Base-by-base conservation (phyloP, 2,888 invertebrate genomes). In the Tachina grossa region DNA sequence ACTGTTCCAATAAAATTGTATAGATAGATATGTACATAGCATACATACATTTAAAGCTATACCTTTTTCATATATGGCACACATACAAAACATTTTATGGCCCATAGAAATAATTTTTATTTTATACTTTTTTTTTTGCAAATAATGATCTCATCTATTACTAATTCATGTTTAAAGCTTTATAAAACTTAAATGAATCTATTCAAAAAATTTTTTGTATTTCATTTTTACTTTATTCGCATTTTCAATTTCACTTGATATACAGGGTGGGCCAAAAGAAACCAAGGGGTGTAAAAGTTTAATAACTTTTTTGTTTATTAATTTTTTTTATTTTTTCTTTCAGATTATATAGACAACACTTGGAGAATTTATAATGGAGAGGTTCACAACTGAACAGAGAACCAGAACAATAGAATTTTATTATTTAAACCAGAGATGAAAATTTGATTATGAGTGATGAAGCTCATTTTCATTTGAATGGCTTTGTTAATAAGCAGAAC, bases 131-230 rank as follows among this genome's bases (percentile, higher is more conserved):
- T 66, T 43, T 31, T 59, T 65, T 65, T 9, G 47, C 47, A 80
- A 47, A 49, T 39, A 80, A 76, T 84, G 80, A 84, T 71, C 63
- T 80, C 80, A 84, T 80, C 71, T 65, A 49, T 65, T 75, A 47
- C 16, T 76, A 69, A 76, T 74, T 81, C 43, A 45, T 19, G 45
- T 61, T 82, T 63, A 3, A 59, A 45, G 16, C 43, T 68, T 59
- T 55, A 55, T 45, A 63, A 69, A 61, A 61, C 61, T 22, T 19
- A 68, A 31, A 68, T 69, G 6, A 51, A 61, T 69, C 31, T 43
- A 55, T 55, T 47, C 51, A 43, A 43, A 31, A 31, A 3, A 31
- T 31, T 43, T 45, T 66, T 39, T 39, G 16, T 45, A 3, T 22
- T 57, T 31, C 6, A 31, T 19, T 49, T 68, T 55, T 59, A 41